These are phyloP conservation scores for Lonchura striata DNA, from an alignment of 2,113 vertebrate species.

Conservation along the genomic window DNA sequence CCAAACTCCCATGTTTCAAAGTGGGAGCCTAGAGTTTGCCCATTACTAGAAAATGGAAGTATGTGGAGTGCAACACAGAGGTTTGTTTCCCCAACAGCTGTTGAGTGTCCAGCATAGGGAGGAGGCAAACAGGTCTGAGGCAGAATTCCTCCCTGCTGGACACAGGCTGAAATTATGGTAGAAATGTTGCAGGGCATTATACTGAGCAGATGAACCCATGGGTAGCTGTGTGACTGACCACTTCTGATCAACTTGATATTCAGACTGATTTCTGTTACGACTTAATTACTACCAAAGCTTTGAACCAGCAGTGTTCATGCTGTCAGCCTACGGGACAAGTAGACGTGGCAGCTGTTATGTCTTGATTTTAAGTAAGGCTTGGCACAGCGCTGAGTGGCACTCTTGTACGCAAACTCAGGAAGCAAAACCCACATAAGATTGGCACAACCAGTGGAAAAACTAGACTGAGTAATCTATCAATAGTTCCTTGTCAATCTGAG, in stretches of 20 bases:
- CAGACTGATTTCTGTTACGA: not conserved
- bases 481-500: constrained; percentile 9
- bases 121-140: not conserved
- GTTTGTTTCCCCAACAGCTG: not conserved
- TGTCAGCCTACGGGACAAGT: not conserved
- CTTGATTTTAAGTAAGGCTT: constrained; percentile 3
- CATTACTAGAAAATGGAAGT: not conserved
- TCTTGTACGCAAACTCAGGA: not conserved
- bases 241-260: not conserved
- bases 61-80: not conserved
- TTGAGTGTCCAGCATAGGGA: rapidly evolving
- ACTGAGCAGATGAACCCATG: not conserved
- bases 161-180: not conserved
- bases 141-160: not conserved
- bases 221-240: not conserved
- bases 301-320: not conserved
- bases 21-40: not conserved
- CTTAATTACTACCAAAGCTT: not conserved
- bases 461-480: not conserved
- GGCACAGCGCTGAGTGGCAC: not conserved
- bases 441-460: not conserved
- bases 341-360: not conserved
- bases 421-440: not conserved
- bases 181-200: not conserved
- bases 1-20: not conserved